Evolutionary conservation across 2,888 invertebrate species (phyloP), one percentile per base, ranked within the genome.

Genomic region (Agonopterix alstromeriana): DNA sequence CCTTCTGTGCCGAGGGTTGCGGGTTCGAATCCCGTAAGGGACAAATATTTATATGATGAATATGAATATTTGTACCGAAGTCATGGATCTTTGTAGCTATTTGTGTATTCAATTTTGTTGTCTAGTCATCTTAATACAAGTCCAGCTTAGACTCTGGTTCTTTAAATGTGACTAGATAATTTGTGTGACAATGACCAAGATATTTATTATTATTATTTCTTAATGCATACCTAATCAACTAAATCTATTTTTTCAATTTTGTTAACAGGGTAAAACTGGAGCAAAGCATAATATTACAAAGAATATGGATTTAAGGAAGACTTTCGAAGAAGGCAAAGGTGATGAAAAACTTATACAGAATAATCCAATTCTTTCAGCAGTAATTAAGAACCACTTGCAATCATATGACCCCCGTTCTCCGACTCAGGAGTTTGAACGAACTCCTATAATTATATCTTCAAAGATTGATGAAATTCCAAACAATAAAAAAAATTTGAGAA

Each of bases 381-480:
- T 89, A 43, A 86, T 89, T 53, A 87, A 82, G 54, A 87, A 81
- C 54, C 87, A 88, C 57, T 69, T 89, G 43, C 84, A 86, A 50
- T 84, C 83, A 8, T 88, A 86, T 62, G 89, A 92, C 63, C 92
- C 91, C 35, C 82, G 92, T 38, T 92, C 92, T 1, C 91, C 92
- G 17, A 85, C 91, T 43, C 80, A 84, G 50, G 91, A 91, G 50
- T 90, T 91, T 73, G 85, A 88, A 51, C 77, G 91, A 48, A 92
- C 92, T n/a, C 92, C 92, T 11, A 90, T 92, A 49, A 67, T 86
- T 42, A 71, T 88, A 61, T 42, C 73, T 10, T 55, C 71, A 42
- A 71, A 76, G 54, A 56, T 63, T 51, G 70, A 75, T 45, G 69
- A 75, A 52, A 8, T 56, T 1, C 47, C 55, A 14, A 57, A 65